Base-by-base conservation (phyloP, 2,888 invertebrate genomes). In the Merodon equestris region DNA sequence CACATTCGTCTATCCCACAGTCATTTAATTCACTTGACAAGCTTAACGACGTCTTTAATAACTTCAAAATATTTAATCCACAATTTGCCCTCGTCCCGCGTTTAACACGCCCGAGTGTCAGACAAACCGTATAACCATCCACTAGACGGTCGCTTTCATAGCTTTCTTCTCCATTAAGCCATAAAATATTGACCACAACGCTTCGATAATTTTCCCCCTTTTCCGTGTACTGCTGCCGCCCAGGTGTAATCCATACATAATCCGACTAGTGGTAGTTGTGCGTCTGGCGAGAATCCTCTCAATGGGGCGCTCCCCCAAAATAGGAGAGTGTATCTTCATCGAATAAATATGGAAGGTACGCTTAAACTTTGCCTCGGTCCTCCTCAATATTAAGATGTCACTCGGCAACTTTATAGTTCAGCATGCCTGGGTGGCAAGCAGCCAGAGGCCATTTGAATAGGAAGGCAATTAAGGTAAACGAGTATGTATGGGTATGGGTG, bases 391-490 rank as follows among this genome's bases (percentile, higher is more conserved):
- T 74, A 74, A 74, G 79, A 79, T 79, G 64, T 79, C 79, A 60
- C 27, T 54, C 56, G 67, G 45, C 54, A 72, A 71, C 53, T 72
- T 66, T 66, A 66, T 56, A 45, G 60, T 50, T 44, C 50, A 60
- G 48, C 54, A 27, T 27, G 27, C 27, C 27, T 27, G 27, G 27
- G 68, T 74, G 56, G 68, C 68, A n/a, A n/a, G n/a, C n/a, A 70
- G 68, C 74, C 70, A 74, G 68, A 74, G 74, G 54, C 73, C 60
- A 68, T 77, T 77, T 70, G 64, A 79, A 79, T 79, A 64, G 70
- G 53, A 79, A 74, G 60, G 63, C 50, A 79, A 67, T 77, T 77
- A 63, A 63, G 77, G 73, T 58, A 58, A 67, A 73, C 76, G 27
- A 4, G 27, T 4, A 7, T 27, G 7, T 27, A 27, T 27, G 7